These are phyloP conservation scores for Linepithema humile DNA, from an alignment of 1,140 invertebrate species.

Conservation along the genomic window DNA sequence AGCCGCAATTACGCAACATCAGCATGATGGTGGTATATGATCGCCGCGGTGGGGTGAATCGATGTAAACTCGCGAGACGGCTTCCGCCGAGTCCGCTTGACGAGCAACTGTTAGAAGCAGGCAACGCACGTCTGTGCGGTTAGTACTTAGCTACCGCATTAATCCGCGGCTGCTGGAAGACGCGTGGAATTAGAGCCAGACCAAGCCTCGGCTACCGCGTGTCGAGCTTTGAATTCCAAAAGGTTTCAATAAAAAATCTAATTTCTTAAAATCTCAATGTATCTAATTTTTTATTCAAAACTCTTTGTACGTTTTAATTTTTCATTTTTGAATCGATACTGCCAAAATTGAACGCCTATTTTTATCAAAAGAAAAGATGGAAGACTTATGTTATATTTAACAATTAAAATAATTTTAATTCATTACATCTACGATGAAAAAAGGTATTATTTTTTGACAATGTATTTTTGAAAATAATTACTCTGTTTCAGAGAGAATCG, in stretches of 20 bases:
- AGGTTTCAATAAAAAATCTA: neutral
- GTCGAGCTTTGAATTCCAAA: constrained; percentile 13
- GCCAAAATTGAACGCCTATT: neutral
- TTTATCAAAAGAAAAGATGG: neutral
- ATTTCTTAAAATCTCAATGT: neutral
- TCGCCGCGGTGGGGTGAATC: constrained; percentile 60
- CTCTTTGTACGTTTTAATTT: neutral
- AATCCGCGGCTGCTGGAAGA: constrained; percentile 64
- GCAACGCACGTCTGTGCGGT: constrained; percentile 22
- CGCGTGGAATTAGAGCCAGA: constrained; percentile 59
- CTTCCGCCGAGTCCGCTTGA: constrained; percentile 56
- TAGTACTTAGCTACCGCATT: constrained; percentile 51
- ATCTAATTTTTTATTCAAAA: neutral
- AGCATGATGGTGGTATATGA: constrained; percentile 55
- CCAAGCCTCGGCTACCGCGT: constrained; percentile 30
- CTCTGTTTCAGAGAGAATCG: neutral
- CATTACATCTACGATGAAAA: neutral
- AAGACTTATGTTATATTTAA: constrained; percentile 5
- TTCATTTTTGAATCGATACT: neutral
- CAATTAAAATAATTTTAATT: neutral
- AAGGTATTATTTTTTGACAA: neutral
- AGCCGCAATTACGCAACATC: constrained; percentile 68
- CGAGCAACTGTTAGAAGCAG: constrained; percentile 38
- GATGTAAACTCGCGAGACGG: constrained; percentile 60
- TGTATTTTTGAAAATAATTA: neutral